Percentiles rank a stretch among this genome's conserved stretches.
These are phyloP conservation scores for Percopsis omiscomaycus DNA, from an alignment of 2,797 vertebrate genomes.

Conservation along the genomic window DNA sequence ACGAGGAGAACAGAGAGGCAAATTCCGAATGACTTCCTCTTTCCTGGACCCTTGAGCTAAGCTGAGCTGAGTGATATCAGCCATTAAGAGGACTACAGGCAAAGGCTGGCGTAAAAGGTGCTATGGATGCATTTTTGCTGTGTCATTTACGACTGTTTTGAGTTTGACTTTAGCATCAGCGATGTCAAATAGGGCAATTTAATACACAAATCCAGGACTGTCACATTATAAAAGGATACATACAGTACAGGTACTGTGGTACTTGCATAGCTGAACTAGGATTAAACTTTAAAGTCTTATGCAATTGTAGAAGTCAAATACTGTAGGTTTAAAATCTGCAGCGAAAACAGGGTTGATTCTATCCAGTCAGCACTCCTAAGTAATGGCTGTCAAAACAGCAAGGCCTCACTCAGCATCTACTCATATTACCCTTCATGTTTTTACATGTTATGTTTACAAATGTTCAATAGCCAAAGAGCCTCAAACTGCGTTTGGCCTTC, in stretches of 20 bases:
- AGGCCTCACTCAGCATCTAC: too few species aligned
- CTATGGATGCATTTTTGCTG: slow-evolving; percentile 10
- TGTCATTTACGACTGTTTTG: slow-evolving; percentile 17
- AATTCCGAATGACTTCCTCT: slow-evolving; percentile 79
- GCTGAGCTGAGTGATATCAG: slow-evolving; percentile 74
- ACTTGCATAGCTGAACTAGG: too few species aligned
- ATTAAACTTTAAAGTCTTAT: too few species aligned
- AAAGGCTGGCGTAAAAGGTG: slow-evolving; percentile 34
- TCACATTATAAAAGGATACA: background rate
- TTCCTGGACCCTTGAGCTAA: slow-evolving; percentile 53
- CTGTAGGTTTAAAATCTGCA: background rate
- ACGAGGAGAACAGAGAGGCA: slow-evolving; percentile 58
- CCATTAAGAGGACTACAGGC: slow-evolving; percentile 73
- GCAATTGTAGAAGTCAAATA: too few species aligned
- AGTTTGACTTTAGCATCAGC: slow-evolving; percentile 6
- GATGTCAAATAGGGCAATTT: background rate
- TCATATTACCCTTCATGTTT: too few species aligned
- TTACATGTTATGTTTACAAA: too few species aligned
- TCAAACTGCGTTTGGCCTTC: background rate
- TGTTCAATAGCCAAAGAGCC: background rate
- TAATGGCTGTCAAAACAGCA: background rate
- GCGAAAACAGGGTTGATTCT: background rate
- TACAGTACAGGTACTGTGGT: too few species aligned
- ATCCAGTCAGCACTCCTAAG: background rate
- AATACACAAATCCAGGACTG: background rate